A percentile compares a stretch with the other conserved stretches of the same genome.
phyloP scores from a whole-genome alignment of 2,888 invertebrate species.

The Neria commutata region DNA sequence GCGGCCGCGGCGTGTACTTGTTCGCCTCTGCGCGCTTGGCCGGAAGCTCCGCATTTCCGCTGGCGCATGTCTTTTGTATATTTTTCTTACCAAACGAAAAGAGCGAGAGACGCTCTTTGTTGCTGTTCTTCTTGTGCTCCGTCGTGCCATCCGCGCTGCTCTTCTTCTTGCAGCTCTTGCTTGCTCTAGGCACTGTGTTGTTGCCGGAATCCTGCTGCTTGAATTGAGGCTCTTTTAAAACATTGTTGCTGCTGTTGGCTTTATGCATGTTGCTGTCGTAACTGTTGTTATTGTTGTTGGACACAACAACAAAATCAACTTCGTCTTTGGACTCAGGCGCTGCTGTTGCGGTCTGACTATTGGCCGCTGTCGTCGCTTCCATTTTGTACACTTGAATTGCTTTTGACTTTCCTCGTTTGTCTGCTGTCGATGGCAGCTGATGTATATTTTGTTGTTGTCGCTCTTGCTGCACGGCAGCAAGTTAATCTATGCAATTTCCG shows the following conservation, averaged over 20 bases:
- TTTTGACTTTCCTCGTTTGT: constrained; percentile 9
- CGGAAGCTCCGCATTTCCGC: constrained; percentile 10
- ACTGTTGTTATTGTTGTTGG: constrained; percentile 21
- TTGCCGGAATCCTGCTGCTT: no score
- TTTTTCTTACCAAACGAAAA: constrained; percentile 43
- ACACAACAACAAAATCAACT: constrained; percentile 53
- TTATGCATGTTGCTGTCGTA: constrained; percentile 26
- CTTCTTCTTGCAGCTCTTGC: constrained; percentile 12
- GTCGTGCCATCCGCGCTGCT: constrained; percentile 12
- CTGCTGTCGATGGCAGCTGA: constrained; percentile 34
- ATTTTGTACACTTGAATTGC: constrained; percentile 12
- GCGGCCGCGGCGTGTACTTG: constrained; percentile 23
- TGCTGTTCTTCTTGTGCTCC: constrained; percentile 23
- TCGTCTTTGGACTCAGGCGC: constrained; percentile 48
- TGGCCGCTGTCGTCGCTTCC: neutral
- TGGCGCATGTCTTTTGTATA: constrained; percentile 30
- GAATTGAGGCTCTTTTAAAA: constrained; percentile 16
- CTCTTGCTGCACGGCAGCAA: constrained; percentile 6
- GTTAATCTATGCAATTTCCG: constrained; percentile 31
- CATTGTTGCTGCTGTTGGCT: constrained; percentile 38
- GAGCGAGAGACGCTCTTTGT: constrained; percentile 41
- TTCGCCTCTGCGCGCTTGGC: constrained; percentile 15
- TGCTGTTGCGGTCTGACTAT: neutral
- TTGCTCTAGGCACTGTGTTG: no score
- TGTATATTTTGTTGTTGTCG: constrained; percentile 3